Conservation (phyloP, 2,888 invertebrate genomes). For the Drosophila differens region DNA sequence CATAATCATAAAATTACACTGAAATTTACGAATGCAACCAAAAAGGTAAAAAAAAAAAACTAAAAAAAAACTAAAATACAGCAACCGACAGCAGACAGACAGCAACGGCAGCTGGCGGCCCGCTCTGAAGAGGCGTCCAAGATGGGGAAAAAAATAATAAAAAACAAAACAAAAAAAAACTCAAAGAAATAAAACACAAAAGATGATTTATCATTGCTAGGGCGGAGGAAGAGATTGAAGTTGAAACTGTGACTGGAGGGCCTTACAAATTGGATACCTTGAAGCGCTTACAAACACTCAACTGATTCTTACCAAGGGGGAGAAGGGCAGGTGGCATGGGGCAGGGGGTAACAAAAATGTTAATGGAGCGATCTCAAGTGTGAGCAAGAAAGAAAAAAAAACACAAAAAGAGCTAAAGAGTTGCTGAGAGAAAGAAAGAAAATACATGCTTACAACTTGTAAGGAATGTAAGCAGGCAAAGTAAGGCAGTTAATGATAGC, state of each 20-base stretch:
- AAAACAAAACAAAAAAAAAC: constrained; percentile 32
- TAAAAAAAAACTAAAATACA: neutral
- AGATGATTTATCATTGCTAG: constrained; percentile 75
- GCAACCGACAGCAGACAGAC: constrained; percentile 14
- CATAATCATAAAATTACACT: constrained; percentile 80
- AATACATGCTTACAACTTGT: neutral
- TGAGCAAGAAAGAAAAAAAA: neutral
- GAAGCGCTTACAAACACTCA: constrained; percentile 37
- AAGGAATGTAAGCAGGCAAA: neutral
- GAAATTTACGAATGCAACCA: constrained; percentile 73
- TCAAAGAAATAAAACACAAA: constrained; percentile 53
- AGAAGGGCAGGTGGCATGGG: neutral
- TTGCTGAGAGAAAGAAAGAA: neutral
- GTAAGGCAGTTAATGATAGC: neutral
- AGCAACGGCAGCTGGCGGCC: constrained; percentile 46
- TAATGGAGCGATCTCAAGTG: constrained; percentile 17
- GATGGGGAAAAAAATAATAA: constrained; percentile 32
- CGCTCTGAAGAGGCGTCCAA: constrained; percentile 59
- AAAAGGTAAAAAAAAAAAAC: constrained; percentile 7
- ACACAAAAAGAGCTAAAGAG: neutral
- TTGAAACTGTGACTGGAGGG: constrained; percentile 33
- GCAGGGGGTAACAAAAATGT: constrained; percentile 14
- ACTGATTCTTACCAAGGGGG: constrained; percentile 4
- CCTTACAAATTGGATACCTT: constrained; percentile 72
- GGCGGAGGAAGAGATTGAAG: constrained; percentile 3